Evolutionary conservation across 2,113 vertebrate genomes (phyloP).

Genomic region (human (Homo sapiens)): DNA sequence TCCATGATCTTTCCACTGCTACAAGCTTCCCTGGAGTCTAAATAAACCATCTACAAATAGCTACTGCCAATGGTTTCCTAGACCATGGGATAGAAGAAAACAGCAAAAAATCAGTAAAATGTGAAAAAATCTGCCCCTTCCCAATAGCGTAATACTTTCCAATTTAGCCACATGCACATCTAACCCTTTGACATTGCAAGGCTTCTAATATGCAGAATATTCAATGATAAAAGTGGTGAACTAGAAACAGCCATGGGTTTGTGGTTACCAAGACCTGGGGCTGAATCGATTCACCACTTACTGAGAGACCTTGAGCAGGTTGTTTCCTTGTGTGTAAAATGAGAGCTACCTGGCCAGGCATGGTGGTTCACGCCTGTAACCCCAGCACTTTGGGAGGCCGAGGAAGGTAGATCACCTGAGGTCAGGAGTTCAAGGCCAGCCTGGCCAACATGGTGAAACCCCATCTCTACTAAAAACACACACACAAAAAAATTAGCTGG

Average conservation of each 20-base stretch:
- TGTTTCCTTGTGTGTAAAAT: not conserved
- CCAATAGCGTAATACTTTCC: not conserved
- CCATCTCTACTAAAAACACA: too few species aligned
- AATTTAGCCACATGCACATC: not conserved
- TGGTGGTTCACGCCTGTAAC: too few species aligned
- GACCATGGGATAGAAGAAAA: not conserved
- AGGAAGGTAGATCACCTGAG: too few species aligned
- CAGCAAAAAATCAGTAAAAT: not conserved
- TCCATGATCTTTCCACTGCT: not conserved
- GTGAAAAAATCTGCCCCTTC: not conserved
- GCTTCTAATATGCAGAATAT: not conserved
- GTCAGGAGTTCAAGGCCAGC: too few species aligned
- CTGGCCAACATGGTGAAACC: too few species aligned
- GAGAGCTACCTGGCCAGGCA: not conserved
- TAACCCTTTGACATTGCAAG: not conserved
- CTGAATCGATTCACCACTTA: not conserved
- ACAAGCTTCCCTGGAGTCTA: not conserved
- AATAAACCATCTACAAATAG: not conserved
- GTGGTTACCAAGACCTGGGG: not conserved
- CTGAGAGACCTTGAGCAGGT: not conserved
- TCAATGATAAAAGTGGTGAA: not conserved
- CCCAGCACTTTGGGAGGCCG: too few species aligned
- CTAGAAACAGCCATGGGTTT: not conserved
- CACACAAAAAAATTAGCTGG: too few species aligned
- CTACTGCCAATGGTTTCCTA: not conserved